Evolutionary conservation across 2,797 vertebrate species (phyloP), one percentile per base, ranked within the genome.

Genomic region (Microctenopoma steveboyesi): DNA sequence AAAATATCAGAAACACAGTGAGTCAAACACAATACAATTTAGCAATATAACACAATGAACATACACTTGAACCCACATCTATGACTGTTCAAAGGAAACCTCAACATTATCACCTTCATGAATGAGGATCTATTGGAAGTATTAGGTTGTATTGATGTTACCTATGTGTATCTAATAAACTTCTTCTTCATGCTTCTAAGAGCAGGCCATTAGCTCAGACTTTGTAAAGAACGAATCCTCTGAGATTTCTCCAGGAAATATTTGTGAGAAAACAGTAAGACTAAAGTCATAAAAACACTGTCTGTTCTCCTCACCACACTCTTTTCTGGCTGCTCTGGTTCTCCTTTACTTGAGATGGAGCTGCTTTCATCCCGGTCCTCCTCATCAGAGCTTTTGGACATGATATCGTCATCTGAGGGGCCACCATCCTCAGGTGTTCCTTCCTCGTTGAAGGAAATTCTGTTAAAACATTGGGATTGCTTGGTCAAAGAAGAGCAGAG

Each of bases 341-440:
- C 96, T 43, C 92, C 95, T 93, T 96, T 97, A 82, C 95, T 95
- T 16, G 95, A 97, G 77, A 88, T 76, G 11, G 95, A 97, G 90
- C 95, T 96, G 86, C 90, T 88, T 27, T 96, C 93, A 27, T 95
- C 93, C 4, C 74, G 79, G 0, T 96, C 94, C n/a, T 93, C 91
- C n/a, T 97, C 96, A 28, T 97, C 96, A 7, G 96, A 97, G 82
- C 93, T 96, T 75, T 73, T 82, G 56, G 86, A 76, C 59, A 90
- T 81, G 69, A 59, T 9, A 14, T 96, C 94, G 22, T 95, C 95
- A 14, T 89, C 96, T 11, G 94, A 97, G 35, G 86, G 89, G 68
- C 91, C 80, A 25, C 95, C 94, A 51, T 92, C 90, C 52, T 91
- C 79, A 42, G 85, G 65, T 0, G 59, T 16, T 43, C 60, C 18